phyloP scores from a whole-genome alignment of 2,888 invertebrate genomes.

The Cacoxenus indagator region DNA sequence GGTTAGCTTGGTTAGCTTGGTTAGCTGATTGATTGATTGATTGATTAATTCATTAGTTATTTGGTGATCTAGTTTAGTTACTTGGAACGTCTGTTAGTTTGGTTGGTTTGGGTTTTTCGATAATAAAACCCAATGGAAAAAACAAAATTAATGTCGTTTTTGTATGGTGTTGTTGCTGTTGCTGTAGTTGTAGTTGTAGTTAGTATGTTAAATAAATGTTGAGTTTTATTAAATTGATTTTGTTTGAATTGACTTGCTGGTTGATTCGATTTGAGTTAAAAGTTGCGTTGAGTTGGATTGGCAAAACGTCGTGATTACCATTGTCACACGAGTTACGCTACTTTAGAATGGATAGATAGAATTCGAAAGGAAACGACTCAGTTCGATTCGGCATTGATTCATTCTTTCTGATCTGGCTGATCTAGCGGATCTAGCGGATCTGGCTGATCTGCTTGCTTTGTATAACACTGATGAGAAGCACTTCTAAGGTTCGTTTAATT shows the following conservation, averaged over 20 bases:
- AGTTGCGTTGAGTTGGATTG: slow-evolving; percentile 33
- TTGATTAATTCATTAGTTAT: neutral
- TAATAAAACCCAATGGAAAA: neutral
- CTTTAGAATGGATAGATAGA: slow-evolving; percentile 19
- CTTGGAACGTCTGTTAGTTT: neutral
- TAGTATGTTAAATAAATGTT: neutral
- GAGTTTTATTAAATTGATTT: neutral
- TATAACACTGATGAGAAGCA: slow-evolving; percentile 17
- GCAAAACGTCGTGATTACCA: slow-evolving; percentile 22
- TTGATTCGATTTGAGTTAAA: slow-evolving; percentile 31
- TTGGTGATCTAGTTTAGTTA: no score
- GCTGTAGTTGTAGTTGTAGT: neutral
- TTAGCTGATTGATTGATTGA: neutral
- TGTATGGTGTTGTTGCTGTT: slow-evolving; percentile 28
- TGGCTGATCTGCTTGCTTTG: no score
- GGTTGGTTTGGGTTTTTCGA: neutral
- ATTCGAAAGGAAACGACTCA: slow-evolving; percentile 10
- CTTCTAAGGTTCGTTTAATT: slow-evolving; percentile 17
- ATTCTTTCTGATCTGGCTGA: no score
- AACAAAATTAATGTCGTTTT: slow-evolving; percentile 37
- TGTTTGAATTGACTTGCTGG: neutral
- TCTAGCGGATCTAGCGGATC: no score
- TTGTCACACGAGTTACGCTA: slow-evolving; percentile 33
- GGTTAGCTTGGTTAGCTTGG: neutral
- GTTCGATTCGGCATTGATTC: no score